Percentiles rank a stretch among this genome's conserved stretches.
Evolutionary conservation across 92 coral and sea anemone species (phyloP).

Genomic region (Bergia sp.): DNA sequence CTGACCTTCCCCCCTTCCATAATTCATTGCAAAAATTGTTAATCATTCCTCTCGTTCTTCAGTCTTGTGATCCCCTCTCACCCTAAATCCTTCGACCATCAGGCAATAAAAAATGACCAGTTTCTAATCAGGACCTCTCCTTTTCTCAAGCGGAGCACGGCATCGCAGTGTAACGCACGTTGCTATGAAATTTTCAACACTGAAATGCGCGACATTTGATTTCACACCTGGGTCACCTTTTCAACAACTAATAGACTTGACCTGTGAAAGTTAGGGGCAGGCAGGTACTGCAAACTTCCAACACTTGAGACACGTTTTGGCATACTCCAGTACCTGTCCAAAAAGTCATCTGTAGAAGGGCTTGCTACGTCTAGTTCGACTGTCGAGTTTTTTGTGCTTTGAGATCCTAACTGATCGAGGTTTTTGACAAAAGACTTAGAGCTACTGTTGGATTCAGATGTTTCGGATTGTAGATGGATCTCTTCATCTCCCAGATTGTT

Average conservation of each 20-base stretch:
- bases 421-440: background rate
- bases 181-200: no score
- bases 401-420: background rate
- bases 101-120: no score
- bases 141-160: background rate
- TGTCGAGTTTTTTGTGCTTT: constrained; percentile 7
- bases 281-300: constrained; percentile 12
- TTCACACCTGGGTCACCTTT: constrained; percentile 15
- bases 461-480: background rate
- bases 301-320: background rate
- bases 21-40: no score
- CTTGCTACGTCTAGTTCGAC: background rate
- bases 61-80: no score
- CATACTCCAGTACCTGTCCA: background rate
- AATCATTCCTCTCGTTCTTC: no score
- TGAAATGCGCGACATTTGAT: background rate
- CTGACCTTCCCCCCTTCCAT: no score
- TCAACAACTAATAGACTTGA: constrained; percentile 7
- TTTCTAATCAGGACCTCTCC: no score
- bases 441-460: background rate
- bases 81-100: no score
- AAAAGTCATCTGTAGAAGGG: background rate
- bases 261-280: background rate
- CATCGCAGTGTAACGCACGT: background rate
- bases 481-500: background rate